Evolutionary conservation across 2,888 invertebrate genomes (phyloP).

Genomic region (Lumbricus terrestris): DNA sequence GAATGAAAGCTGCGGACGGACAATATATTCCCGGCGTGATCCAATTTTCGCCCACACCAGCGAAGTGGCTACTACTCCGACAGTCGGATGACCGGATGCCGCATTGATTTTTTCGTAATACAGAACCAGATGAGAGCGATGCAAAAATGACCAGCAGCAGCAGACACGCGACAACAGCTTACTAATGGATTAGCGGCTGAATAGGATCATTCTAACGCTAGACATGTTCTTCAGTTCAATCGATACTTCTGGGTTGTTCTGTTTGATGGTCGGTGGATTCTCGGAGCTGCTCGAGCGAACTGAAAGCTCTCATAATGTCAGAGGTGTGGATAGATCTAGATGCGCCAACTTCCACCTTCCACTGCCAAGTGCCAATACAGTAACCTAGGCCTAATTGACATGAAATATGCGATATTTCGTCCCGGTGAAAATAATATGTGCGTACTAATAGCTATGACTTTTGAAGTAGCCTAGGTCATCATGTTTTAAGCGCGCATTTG

Average conservation of each 20-base stretch:
- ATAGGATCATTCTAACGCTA: neutral
- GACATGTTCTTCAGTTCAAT: neutral
- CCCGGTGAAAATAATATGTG: no score
- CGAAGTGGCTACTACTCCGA: neutral
- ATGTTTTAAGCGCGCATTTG: no score
- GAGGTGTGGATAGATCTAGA: no score
- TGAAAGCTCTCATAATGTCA: neutral
- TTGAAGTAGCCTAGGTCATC: no score
- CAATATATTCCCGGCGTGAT: neutral
- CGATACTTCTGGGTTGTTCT: neutral
- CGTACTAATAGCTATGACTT: no score
- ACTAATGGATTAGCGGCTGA: neutral
- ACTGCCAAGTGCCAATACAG: no score
- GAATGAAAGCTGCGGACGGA: neutral
- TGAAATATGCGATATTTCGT: no score
- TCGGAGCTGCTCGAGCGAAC: neutral
- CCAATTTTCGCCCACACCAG: neutral
- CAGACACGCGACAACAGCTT: neutral
- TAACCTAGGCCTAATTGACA: no score
- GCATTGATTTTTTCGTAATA: neutral
- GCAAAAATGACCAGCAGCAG: conserved; percentile 3
- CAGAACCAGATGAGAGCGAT: neutral
- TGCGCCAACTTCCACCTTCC: no score
- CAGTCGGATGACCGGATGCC: neutral
- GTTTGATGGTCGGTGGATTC: neutral